These are phyloP conservation scores for Halcyon leucocephala DNA, from an alignment of 2,797 vertebrate species.

Conservation along the genomic window DNA sequence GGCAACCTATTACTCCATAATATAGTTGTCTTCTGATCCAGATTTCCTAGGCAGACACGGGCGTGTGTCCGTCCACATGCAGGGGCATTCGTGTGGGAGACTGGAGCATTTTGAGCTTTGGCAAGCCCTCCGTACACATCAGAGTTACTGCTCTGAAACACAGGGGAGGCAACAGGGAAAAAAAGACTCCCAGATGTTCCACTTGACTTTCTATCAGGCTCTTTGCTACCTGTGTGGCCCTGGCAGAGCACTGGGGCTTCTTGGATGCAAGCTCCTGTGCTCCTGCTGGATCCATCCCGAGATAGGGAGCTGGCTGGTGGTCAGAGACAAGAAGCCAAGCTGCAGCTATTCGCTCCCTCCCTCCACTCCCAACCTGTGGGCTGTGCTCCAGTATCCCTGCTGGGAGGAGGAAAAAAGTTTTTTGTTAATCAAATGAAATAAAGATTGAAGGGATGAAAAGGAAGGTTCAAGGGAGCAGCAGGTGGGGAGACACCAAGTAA, in stretches of 20 bases:
- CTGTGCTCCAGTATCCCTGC: slow-evolving; percentile 47
- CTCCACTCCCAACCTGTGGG: neutral
- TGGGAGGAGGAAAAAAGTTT: neutral
- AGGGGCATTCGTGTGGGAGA: neutral
- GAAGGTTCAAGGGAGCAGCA: neutral
- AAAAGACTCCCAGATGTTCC: slow-evolving; percentile 29
- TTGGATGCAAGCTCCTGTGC: neutral
- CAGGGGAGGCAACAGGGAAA: neutral
- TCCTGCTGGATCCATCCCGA: slow-evolving; percentile 38
- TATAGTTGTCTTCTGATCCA: neutral
- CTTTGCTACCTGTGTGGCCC: slow-evolving; percentile 62
- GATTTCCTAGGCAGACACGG: fast-evolving
- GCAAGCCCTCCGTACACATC: neutral
- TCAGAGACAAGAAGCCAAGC: slow-evolving; percentile 40
- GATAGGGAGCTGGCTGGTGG: slow-evolving; percentile 48
- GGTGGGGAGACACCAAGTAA: neutral
- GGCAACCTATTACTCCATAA: neutral
- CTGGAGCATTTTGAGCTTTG: neutral
- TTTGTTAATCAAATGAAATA: neutral
- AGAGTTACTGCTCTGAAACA: neutral
- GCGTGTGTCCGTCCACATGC: fast-evolving
- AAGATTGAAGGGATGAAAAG: neutral
- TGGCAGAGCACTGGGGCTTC: slow-evolving; percentile 2
- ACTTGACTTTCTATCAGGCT: slow-evolving; percentile 9
- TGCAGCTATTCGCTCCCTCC: slow-evolving; percentile 27